Evolutionary conservation across 2,888 invertebrate genomes (phyloP), one percentile per base, ranked within the genome.

Genomic region (Sepioteuthis lessoniana): DNA sequence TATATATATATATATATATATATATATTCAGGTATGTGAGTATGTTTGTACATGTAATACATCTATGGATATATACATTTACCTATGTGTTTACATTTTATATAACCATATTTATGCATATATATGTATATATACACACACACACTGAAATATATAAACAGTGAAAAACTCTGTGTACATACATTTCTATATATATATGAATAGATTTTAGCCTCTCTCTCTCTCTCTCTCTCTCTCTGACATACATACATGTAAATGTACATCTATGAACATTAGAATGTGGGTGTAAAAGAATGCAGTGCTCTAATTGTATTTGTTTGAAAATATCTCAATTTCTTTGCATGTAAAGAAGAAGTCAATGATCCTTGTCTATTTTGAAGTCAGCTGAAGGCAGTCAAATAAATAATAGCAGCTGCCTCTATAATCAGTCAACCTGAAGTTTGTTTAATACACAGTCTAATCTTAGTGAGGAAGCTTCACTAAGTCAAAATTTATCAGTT

Each of bases 351-450:
- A n/a, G 76, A 35, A n/a, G 76, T 76, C 35, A 76, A 76, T 76
- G 76, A 76, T 76, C 76, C 76, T 76, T 76, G n/a, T 76, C 76
- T 76, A 76, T 76, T 76, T 76, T 35, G 76, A 76, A 76, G n/a
- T 13, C n/a, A 35, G 76, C 76, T 76, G 3, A 8, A n/a, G 76
- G 76, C n/a, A 76, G n/a, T 76, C 76, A 13, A 76, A 76, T 76
- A 76, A 76, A 76, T 55, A 55, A 55, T 25, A 55, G n/a, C n/a
- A 76, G 76, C 76, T 76, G 76, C 76, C 76, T 76, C n/a, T 16
- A 76, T 76, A 76, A 76, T 76, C 76, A 76, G 76, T 76, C 76
- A 76, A 76, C 76, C 76, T 13, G n/a, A 76, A 76, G 76, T 76
- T 35, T 76, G 76, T 76, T 76, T 76, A n/a, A 76, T 76, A 35